phyloP scores from a whole-genome alignment of 2,888 invertebrate species.

The Hypena proboscidalis region DNA sequence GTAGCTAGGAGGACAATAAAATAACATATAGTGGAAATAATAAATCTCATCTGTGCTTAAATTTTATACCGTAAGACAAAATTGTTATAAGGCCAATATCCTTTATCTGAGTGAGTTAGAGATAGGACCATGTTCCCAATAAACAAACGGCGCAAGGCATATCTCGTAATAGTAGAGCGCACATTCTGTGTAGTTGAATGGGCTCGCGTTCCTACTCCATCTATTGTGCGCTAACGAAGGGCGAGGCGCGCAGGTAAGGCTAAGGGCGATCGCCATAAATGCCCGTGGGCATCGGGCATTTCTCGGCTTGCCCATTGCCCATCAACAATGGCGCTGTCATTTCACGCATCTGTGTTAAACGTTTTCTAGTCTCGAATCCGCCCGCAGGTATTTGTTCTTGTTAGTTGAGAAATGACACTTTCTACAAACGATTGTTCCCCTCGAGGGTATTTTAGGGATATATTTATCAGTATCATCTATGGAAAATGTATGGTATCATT shows the following conservation, averaged over 20 bases:
- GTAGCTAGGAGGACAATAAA: too few relatives aligned
- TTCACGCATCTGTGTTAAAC: slow-evolving; percentile 61
- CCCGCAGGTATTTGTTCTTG: slow-evolving; percentile 54
- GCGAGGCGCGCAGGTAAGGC: slow-evolving; percentile 60
- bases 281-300: slow-evolving; percentile 46
- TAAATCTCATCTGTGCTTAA: too few relatives aligned
- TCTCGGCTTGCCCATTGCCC: slow-evolving; percentile 41
- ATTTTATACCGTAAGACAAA: too few relatives aligned
- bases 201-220: slow-evolving; percentile 51
- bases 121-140: slow-evolving; percentile 9
- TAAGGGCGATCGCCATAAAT: slow-evolving; percentile 50
- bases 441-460: too few relatives aligned
- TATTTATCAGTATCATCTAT: too few relatives aligned
- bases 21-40: too few relatives aligned
- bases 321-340: slow-evolving; percentile 54
- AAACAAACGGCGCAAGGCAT: slow-evolving; percentile 16
- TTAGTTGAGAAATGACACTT: slow-evolving; percentile 37
- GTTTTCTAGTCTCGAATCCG: slow-evolving; percentile 45
- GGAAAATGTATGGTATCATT: too few relatives aligned
- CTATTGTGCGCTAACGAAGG: slow-evolving; percentile 59
- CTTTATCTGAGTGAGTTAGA: slow-evolving; percentile 20
- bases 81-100: too few relatives aligned
- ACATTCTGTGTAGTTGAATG: slow-evolving; percentile 56
- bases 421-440: too few relatives aligned
- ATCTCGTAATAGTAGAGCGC: slow-evolving; percentile 33